Evolutionary conservation across 2,797 vertebrate species (phyloP), one percentile per base, ranked within the genome.

Genomic region (Sparidentex hasta): DNA sequence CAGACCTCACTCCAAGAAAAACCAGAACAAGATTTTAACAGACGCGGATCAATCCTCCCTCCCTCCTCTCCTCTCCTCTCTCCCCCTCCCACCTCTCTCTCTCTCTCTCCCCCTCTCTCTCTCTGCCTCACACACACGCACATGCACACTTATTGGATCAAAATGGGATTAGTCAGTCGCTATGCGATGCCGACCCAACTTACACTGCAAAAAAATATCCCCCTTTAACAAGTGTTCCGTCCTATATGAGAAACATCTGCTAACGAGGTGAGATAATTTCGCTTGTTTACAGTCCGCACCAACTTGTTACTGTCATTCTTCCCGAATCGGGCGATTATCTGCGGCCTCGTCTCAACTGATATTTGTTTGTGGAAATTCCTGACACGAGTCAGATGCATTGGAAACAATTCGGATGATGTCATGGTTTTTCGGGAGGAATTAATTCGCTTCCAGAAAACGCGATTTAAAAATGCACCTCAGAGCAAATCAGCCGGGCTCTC

Each of bases 11-110:
- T 95, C 92, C 90, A 92, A 94, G 92, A 93, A 93, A 94, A 95
- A 94, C 85, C 90, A 90, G 93, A 94, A 95, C 93, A 95, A 95
- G 92, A 94, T 94, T 94, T 95, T 94, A 94, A 94, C 95, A 95
- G 94, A 93, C 92, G 92, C 93, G 88, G 93, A 95, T 95, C 95
- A 95, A 95, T 95, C 93, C 93, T 94, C 88, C 93, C 93, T 83
- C 87, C 80, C 74, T 63, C 71, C 78, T 77, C 67, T 29, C 29
- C 29, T 33, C 87, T 71, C 80, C 70, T 74, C 73, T 82, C 80
- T 57, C 69, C 76, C 88, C 74, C 74, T 74, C 75, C 69, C 76
- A 21, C 72, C 67, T 18, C 79, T 56, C 81, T 16, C 74, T n/a
- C 76, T 21, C 61, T 65, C 79, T 56, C 81, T 16, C 76, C n/a